Evolutionary conservation across 2,113 vertebrate species (phyloP), one percentile per base, ranked within the genome.

Genomic region (Neogobius melanostomus): DNA sequence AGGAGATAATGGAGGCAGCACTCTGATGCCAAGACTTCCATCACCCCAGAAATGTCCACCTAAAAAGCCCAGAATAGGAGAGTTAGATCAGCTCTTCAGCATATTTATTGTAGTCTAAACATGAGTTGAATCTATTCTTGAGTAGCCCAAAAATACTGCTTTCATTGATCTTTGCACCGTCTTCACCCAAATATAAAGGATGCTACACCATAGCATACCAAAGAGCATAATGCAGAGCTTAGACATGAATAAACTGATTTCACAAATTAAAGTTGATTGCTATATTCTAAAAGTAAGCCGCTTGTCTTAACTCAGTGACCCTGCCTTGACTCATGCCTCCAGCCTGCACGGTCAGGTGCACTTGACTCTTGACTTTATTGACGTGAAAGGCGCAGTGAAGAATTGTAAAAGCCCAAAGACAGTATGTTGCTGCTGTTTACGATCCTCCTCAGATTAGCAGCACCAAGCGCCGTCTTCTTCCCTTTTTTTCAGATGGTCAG

Each of bases 401-500:
- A 60, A 46, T 62, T 79, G 69, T 79, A 68, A 81, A 87, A 79
- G 62, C 79, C 71, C 64, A 71, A 79, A 79, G 71, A 59, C 14
- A 21, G 8, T 75, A 46, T 71, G 71, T 65, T 69, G 62, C 46
- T 47, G 79, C 66, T 72, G 62, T 63, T 66, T 69, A 73, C 80
- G 69, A 68, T 81, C 67, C 69, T 79, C 51, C 7, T 77, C 73
- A 51, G 61, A 73, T 65, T 75, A 77, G n/a, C 62, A 16, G 66
- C 69, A 59, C 72, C 64, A 53, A 74, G 65, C 11, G 51, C 65
- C 69, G 56, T 48, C 75, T 59, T 74, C 57, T 80, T 74, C 59
- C 59, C 59, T 44, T 65, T 74, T 68, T 72, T 65, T 66, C 59
- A 72, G 80, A 70, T 63, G 87, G 81, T 84, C 88, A 75, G 79